Conservation (phyloP, 2,113 vertebrate genomes). For the Eulemur rufifrons region DNA sequence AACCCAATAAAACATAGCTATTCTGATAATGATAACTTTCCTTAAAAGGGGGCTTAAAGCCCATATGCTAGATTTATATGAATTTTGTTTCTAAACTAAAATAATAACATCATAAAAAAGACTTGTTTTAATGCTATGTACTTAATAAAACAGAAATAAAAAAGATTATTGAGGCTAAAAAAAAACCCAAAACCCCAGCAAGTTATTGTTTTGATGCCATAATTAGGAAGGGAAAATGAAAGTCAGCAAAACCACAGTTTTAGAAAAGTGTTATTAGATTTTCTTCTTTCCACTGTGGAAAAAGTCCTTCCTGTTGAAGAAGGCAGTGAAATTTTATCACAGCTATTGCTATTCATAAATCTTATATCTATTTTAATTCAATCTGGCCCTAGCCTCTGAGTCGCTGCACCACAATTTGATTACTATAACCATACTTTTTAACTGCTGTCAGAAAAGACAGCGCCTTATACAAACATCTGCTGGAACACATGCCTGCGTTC, state of each 20-base stretch:
- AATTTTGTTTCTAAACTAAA: constrained; percentile 55
- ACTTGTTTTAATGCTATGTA: constrained; percentile 27
- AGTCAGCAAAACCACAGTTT: constrained; percentile 75
- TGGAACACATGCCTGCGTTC: constrained; percentile 86
- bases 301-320: constrained; percentile 83
- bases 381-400: constrained; percentile 87
- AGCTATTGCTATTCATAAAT: constrained; percentile 90
- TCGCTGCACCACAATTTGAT: constrained; percentile 88
- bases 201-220: constrained; percentile 71
- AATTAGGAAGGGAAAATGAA: constrained; percentile 78
- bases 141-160: neutral
- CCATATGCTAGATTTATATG: constrained; percentile 1
- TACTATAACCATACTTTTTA: constrained; percentile 88
- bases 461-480: constrained; percentile 87
- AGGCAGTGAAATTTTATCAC: constrained; percentile 88
- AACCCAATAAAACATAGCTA: constrained; percentile 15
- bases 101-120: neutral
- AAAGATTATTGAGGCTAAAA: neutral
- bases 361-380: constrained; percentile 90
- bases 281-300: constrained; percentile 76
- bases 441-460: constrained; percentile 89
- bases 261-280: constrained; percentile 79
- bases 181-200: constrained; percentile 18
- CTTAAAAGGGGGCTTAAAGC: constrained; percentile 37
- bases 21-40: neutral